These are phyloP conservation scores for Conops quadrifasciatus DNA, from an alignment of 2,888 invertebrate species.

Conservation along the genomic window DNA sequence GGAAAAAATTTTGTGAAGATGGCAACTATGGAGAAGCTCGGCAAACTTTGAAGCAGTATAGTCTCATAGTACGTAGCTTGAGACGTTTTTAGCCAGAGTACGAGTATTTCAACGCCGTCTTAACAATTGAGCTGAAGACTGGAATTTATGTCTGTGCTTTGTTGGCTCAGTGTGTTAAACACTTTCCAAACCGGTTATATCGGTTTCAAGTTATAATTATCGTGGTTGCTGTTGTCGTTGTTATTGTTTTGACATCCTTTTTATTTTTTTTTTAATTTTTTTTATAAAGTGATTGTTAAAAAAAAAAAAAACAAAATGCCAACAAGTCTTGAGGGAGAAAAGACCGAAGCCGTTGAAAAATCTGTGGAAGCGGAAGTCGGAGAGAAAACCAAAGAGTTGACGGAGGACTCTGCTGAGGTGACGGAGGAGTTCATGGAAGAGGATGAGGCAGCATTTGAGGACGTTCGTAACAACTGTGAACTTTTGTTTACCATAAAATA, in stretches of 20 bases:
- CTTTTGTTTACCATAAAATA: neutral
- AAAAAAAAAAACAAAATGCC: neutral
- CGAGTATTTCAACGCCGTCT: neutral
- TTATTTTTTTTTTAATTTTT: neutral
- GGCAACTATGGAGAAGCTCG: neutral
- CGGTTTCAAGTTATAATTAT: neutral
- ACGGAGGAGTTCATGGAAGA: neutral
- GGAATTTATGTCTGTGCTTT: neutral
- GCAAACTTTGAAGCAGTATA: neutral
- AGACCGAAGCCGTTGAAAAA: neutral
- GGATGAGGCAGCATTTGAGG: conserved; percentile 10
- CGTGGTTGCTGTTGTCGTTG: neutral
- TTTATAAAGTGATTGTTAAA: neutral
- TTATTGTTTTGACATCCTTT: neutral
- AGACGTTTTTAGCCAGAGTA: neutral
- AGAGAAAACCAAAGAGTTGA: neutral
- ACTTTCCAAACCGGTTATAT: neutral
- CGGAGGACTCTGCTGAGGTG: conserved; percentile 1
- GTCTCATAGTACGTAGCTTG: neutral
- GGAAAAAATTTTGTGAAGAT: neutral
- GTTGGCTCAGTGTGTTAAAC: neutral
- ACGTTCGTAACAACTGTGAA: conserved; percentile 11
- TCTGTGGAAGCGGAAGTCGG: neutral
- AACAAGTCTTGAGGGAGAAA: neutral
- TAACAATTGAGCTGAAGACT: neutral